Evolutionary conservation across 2,797 vertebrate genomes (phyloP).

Genomic region (Brachyalestes nurse): DNA sequence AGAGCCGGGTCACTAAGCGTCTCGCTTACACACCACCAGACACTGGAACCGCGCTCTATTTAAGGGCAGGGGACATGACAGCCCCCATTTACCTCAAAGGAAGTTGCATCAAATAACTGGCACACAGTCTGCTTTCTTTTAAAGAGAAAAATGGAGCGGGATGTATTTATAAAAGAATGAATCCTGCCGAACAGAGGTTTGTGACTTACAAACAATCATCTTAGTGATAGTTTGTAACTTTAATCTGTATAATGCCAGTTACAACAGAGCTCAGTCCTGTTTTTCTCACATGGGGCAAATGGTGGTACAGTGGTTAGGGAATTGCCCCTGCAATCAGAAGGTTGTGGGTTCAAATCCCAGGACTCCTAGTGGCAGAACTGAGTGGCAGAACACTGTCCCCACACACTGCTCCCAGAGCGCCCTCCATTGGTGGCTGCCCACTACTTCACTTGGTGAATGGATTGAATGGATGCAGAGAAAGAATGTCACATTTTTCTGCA

Average conservation of each 20-base stretch:
- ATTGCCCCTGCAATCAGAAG: too few relatives aligned
- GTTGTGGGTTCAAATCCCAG: too few relatives aligned
- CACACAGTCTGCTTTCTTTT: not conserved
- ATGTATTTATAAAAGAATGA: not conserved
- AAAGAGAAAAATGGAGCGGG: not conserved
- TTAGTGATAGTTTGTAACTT: not conserved
- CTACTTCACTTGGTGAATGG: too few relatives aligned
- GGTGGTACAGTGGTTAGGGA: too few relatives aligned
- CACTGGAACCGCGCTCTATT: not conserved
- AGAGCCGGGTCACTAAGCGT: slow-evolving; percentile 50
- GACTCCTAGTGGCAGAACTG: too few relatives aligned
- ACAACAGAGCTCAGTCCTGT: not conserved
- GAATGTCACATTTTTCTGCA: too few relatives aligned
- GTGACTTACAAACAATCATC: not conserved
- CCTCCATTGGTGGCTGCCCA: too few relatives aligned
- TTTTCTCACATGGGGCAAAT: too few relatives aligned
- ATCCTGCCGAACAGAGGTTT: not conserved
- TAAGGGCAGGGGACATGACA: not conserved
- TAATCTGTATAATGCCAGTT: not conserved
- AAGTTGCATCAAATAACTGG: not conserved
- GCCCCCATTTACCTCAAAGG: not conserved
- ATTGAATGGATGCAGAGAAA: too few relatives aligned
- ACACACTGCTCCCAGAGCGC: too few relatives aligned
- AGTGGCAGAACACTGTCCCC: too few relatives aligned
- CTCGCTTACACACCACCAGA: slow-evolving; percentile 57